Evolutionary conservation across 2,113 vertebrate genomes (phyloP).

Genomic region (Recurvirostra avosetta): DNA sequence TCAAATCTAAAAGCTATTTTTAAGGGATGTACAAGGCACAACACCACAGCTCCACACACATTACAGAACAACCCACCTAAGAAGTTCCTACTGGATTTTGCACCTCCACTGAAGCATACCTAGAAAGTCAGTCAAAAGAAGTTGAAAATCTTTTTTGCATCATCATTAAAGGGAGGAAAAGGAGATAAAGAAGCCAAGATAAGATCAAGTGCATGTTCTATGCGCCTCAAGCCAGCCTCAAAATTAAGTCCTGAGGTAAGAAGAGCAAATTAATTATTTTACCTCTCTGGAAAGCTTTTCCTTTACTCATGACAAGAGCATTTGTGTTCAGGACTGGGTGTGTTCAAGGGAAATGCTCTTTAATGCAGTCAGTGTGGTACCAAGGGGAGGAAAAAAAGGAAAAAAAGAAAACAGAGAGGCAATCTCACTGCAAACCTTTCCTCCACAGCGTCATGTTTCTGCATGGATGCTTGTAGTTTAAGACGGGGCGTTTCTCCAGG

Average conservation of each 20-base stretch:
- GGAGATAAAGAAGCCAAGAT: not conserved
- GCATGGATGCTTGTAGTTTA: fast-evolving
- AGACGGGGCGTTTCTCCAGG: not conserved
- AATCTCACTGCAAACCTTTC: not conserved
- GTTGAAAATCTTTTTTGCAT: not conserved
- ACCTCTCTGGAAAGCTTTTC: not conserved
- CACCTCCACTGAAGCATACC: not conserved
- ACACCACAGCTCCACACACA: fast-evolving
- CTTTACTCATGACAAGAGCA: not conserved
- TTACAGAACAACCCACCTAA: not conserved
- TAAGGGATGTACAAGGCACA: not conserved
- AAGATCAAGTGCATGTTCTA: not conserved
- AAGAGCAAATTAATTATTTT: not conserved
- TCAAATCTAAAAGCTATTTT: not conserved
- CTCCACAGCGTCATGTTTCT: fast-evolving
- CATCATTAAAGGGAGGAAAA: not conserved
- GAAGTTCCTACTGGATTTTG: not conserved
- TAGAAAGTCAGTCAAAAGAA: not conserved
- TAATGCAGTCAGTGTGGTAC: not conserved
- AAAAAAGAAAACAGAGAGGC: not conserved
- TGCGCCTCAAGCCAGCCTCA: not conserved
- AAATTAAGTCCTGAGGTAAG: not conserved
- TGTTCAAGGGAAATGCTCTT: not conserved
- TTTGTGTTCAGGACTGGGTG: not conserved
- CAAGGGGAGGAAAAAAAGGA: not conserved